Percentiles rank a stretch among this genome's conserved stretches.
phyloP scores from a whole-genome alignment of 2,113 vertebrate genomes.

The Chaetura pelagica region DNA sequence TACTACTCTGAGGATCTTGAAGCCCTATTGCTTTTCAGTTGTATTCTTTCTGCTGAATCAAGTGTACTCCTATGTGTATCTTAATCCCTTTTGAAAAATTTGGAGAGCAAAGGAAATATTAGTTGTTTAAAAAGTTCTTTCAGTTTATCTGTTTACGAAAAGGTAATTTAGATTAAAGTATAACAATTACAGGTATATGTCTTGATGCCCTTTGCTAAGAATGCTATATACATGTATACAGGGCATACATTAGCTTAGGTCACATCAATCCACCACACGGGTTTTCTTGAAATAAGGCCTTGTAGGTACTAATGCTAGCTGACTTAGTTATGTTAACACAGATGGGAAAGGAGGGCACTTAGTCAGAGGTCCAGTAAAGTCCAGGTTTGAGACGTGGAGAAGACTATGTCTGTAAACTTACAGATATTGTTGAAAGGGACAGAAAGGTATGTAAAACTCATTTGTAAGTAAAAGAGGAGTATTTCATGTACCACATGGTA shows the following conservation, averaged over 20 bases:
- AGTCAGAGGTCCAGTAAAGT: background rate
- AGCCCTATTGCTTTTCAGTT: background rate
- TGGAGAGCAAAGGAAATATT: background rate
- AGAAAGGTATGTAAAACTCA: background rate
- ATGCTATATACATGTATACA: rapidly evolving
- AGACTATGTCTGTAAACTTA: background rate
- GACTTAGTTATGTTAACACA: background rate
- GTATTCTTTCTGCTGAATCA: background rate
- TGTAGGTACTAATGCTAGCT: background rate
- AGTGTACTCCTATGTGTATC: background rate
- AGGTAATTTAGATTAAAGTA: background rate
- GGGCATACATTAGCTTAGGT: background rate
- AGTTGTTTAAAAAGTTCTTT: background rate
- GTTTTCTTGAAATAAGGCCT: background rate
- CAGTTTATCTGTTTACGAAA: background rate
- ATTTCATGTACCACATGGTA: background rate
- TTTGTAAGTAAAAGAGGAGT: background rate
- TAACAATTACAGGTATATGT: background rate
- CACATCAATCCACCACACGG: rapidly evolving
- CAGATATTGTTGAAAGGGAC: background rate
- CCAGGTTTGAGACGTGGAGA: background rate
- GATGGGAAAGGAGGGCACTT: background rate
- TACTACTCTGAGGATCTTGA: background rate
- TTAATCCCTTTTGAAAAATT: background rate
- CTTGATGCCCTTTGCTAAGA: background rate